Conservation (phyloP, 2,888 invertebrate species). For the Hirudinaria manillensis region DNA sequence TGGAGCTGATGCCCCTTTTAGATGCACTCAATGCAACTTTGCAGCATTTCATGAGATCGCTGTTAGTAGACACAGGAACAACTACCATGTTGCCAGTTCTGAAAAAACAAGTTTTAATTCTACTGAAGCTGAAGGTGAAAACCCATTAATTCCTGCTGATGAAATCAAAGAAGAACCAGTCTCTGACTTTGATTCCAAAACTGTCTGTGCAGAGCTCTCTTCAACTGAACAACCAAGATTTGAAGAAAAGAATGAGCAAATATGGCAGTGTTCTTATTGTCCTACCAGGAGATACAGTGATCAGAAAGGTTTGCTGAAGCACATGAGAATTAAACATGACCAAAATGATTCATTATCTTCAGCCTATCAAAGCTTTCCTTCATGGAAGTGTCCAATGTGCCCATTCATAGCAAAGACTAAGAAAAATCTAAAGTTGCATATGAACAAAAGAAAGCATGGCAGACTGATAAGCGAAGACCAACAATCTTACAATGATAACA, state of each 20-base stretch:
- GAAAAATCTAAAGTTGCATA: constrained; percentile 13
- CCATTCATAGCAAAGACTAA: constrained; percentile 9
- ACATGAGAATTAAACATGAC: constrained; percentile 15
- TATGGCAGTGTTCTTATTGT: constrained; percentile 19
- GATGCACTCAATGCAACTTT: constrained; percentile 11
- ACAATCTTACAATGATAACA: neutral
- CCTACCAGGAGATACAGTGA: neutral
- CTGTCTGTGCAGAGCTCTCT: too few relatives aligned
- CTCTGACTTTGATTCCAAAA: too few relatives aligned
- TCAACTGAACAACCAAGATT: too few relatives aligned
- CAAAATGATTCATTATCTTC: neutral
- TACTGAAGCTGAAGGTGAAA: neutral
- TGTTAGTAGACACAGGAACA: constrained; percentile 11
- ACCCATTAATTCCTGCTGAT: neutral
- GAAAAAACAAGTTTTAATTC: neutral
- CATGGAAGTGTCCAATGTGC: constrained; percentile 2
- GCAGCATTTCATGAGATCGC: constrained; percentile 10
- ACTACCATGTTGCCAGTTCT: constrained; percentile 3
- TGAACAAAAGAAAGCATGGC: constrained; percentile 16
- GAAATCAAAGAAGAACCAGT: neutral
- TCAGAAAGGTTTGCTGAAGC: constrained; percentile 16
- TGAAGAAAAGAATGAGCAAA: neutral
- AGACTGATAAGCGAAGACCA: too few relatives aligned
- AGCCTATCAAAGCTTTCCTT: neutral
- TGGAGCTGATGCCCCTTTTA: constrained; percentile 18